Evolutionary conservation across 2,888 invertebrate species (phyloP).

Genomic region (Caenorhabditis sp.): DNA sequence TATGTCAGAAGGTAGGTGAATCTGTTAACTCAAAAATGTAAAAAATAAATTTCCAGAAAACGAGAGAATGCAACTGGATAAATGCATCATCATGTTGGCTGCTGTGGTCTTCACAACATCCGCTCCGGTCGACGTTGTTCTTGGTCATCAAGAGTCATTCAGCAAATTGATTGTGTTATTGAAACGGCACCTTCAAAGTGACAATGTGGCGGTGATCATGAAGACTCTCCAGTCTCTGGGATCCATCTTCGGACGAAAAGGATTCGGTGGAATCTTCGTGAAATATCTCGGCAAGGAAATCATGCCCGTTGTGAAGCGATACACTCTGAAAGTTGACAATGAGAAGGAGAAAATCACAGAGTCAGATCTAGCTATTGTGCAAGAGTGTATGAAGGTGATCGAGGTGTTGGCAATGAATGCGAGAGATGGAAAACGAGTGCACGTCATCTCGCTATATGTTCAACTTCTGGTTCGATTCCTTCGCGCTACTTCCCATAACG

Average conservation of each 20-base stretch:
- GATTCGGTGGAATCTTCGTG: constrained; percentile 85
- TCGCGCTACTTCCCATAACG: constrained; percentile 85
- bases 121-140: constrained; percentile 86
- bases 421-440: constrained; percentile 88
- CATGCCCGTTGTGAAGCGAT: constrained; percentile 53
- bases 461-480: constrained; percentile 93
- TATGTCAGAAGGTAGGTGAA: constrained; percentile 86
- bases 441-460: constrained; percentile 92
- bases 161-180: constrained; percentile 64
- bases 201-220: constrained; percentile 86
- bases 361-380: constrained; percentile 88
- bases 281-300: constrained; percentile 63
- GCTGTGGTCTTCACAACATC: constrained; percentile 92
- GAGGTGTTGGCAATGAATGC: constrained; percentile 90
- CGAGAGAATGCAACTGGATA: constrained; percentile 85
- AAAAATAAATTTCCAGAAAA: constrained; percentile 56
- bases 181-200: constrained; percentile 66
- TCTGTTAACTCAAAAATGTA: not conserved
- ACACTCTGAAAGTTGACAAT: constrained; percentile 28
- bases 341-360: constrained; percentile 85
- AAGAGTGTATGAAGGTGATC: constrained; percentile 89
- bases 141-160: constrained; percentile 70
- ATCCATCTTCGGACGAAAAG: constrained; percentile 89
- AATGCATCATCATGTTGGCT: constrained; percentile 91
- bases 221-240: constrained; percentile 90